These are phyloP conservation scores for Sminthurinus aureus DNA, from an alignment of 2,888 invertebrate genomes.

Conservation along the genomic window DNA sequence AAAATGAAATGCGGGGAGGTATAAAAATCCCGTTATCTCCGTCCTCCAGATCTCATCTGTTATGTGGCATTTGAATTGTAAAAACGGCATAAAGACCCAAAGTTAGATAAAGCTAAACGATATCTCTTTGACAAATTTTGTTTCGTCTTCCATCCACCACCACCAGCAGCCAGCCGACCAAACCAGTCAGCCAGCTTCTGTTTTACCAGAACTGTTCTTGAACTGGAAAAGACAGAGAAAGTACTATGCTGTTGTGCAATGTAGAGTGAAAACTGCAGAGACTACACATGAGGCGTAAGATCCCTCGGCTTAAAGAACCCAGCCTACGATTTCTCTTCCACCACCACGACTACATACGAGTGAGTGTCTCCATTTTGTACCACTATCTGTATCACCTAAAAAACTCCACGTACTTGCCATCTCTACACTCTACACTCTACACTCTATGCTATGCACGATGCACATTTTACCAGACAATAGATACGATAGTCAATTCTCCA, in stretches of 20 bases:
- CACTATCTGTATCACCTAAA: no score
- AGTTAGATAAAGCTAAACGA: slow-evolving; percentile 48
- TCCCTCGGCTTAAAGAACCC: slow-evolving; percentile 15
- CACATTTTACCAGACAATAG: no score
- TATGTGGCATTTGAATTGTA: slow-evolving; percentile 52
- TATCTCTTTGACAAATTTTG: slow-evolving; percentile 48
- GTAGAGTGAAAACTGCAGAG: no score
- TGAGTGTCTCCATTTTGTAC: not conserved
- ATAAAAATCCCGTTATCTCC: slow-evolving; percentile 47
- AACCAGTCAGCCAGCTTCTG: no score
- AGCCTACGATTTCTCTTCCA: not conserved
- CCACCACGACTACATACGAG: not conserved
- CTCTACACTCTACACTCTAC: not conserved
- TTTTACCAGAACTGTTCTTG: not conserved
- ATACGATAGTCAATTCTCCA: not conserved
- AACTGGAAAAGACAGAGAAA: not conserved
- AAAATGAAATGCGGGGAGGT: slow-evolving; percentile 43
- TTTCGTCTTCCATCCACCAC: slow-evolving; percentile 28
- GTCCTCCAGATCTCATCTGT: slow-evolving; percentile 47
- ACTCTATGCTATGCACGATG: not conserved
- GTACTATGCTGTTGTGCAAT: no score
- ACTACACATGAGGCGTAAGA: not conserved
- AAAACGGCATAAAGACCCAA: slow-evolving; percentile 46
- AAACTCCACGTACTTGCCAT: no score
- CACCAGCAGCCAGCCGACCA: not conserved